Evolutionary conservation across 1,140 invertebrate species (phyloP), one percentile per base, ranked within the genome.

Genomic region (Diorhabda sublineata): DNA sequence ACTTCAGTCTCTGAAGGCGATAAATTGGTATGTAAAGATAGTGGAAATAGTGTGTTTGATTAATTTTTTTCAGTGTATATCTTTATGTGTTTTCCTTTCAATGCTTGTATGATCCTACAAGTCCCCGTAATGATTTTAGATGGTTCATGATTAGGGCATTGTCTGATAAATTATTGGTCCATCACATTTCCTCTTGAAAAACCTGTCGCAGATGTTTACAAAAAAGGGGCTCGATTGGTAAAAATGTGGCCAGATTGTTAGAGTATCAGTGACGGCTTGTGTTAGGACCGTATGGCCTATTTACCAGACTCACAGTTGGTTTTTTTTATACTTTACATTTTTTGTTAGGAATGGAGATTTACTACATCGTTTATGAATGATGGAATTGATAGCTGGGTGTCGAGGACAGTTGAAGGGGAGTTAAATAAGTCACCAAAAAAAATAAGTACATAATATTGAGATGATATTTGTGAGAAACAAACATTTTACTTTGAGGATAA

Each of bases 181-280:
- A 72, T 75, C 73, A 64, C 56, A 68, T 56, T 64, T 58, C 57
- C 57, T 71, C 63, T 64, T 66, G 74, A 74, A 73, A 73, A 77
- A 77, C 74, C 74, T 77, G 74, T 75, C 75, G 69, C 75, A 77
- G 75, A 77, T 77, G 75, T 77, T 77, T 77, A 71, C 71, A 73
- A 64, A 74, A 52, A 71, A 68, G 75, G 74, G 71, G 68, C 61
- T 63, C 66, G 68, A 73, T 72, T 73, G 74, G 66, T 69, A 71
- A 71, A 71, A 71, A 71, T 71, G 70, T 71, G 70, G 70, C 70
- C 70, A 71, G 70, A 71, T 66, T 71, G 70, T 64, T 56, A 45
- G 11, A 64, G 45, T 64, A 64, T 64, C 63, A 42, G 42, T 64
- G 63, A 64, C 63, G 44, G 63, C 42, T 45, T 8, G 41, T 45